Base-by-base conservation (phyloP, 2,113 vertebrate genomes). In the Holacanthus passer region DNA sequence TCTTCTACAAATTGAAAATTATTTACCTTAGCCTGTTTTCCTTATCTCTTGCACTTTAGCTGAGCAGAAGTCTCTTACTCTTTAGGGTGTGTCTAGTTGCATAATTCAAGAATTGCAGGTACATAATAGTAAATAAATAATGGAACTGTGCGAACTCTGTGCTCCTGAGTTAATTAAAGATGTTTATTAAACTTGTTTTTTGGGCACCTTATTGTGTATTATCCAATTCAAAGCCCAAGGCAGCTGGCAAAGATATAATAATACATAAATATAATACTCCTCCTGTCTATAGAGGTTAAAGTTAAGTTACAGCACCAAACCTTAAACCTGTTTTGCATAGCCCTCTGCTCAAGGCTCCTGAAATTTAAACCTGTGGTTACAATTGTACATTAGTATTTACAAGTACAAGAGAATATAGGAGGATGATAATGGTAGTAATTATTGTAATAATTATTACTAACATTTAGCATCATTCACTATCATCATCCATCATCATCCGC, bases 121-220 rank as follows among this genome's bases (percentile, higher is more conserved):
- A 60, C 60, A 59, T 73, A 27, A 81, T 14, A 16, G 53, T 79
- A 52, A 79, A 75, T 50, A 69, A 75, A 87, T 48, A 81, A 83
- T 65, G 41, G n/a, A 62, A 35, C 8, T 64, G 17, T 69, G 24
- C 2, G n/a, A 62, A 35, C 8, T 64, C 20, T 69, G 24, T 2
- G 22, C 71, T 69, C 47, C 67, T 58, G 62, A 70, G 62, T 81
- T 77, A 81, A 85, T 87, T 77, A 78, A 68, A 80, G 37, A 37
- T 68, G 22, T 76, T 66, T 77, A 64, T 77, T 68, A 45, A 74
- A 71, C 68, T 69, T 73, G 50, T 84, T 86, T 89, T 56, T 74
- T 68, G 65, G 77, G 64, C 39, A 47, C 27, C 13, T 66, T 19
- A 17, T 60, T 77, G n/a, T 19, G 45, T 66, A 14, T 82, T 56